Evolutionary conservation across 1,140 invertebrate species (phyloP), one percentile per base, ranked within the genome.

Genomic region (Ceratina japonica): DNA sequence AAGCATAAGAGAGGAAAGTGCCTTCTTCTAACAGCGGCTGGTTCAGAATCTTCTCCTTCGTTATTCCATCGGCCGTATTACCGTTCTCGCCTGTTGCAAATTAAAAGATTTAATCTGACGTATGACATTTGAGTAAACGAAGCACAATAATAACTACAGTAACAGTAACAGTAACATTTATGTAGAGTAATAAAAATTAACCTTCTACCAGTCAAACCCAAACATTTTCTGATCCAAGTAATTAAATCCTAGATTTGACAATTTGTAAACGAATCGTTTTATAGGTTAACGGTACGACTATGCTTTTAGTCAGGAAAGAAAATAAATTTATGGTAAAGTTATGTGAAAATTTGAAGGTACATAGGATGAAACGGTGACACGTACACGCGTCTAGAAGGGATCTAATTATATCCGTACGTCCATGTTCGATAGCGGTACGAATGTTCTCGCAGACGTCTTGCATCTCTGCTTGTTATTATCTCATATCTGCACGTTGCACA

Each of bases 341-440:
- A 49, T 54, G 31, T 56, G 68, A 72, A 59, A 76, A 56, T 51
- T 52, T n/a, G n/a, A n/a, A n/a, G n/a, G 59, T 78, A 61, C 27
- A 4, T 31, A 31, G 4, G 37, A 2, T 20, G 54, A 72, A 71
- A 76, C 83, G 5, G 5, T 44, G 37, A 61, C 89, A 93, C 93
- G 90, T 93, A 94, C 94, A 94, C 72, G 94, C 93, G 64, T 94
- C 94, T 27, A 95, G 88, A 24, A 95, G 90, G 44, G 93, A 92
- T 82, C 94, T 92, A 31, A 95, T 91, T 79, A 95, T 94, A 87
- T 95, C 95, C 18, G 94, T 94, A 78, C 94, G 92, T 22, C 94
- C 94, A 82, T 93, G 92, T 82, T 93, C 93, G 66, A 95, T 93
- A 52, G 94, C 94, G 73, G 91, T 92, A 82, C 93, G 93, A 77